These are phyloP conservation scores for Pollimyrus isidori DNA, from an alignment of 2,113 vertebrate genomes.

Conservation along the genomic window DNA sequence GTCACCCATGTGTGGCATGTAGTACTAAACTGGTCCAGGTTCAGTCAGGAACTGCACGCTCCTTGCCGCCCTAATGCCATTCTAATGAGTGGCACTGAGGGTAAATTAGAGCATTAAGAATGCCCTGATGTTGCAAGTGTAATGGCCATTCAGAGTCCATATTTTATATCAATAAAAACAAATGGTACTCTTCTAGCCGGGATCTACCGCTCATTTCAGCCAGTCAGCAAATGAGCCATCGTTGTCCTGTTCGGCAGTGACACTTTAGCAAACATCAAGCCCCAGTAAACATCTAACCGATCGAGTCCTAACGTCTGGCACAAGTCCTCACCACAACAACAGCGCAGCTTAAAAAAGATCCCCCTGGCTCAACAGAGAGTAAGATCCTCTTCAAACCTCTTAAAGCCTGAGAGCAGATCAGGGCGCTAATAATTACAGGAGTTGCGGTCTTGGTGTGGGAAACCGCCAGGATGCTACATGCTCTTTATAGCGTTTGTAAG, in stretches of 20 bases:
- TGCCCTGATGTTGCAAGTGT: constrained; percentile 49
- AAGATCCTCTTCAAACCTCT: constrained; percentile 17
- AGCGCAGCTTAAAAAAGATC: not conserved
- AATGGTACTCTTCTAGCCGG: constrained; percentile 43
- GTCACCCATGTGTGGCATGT: not conserved
- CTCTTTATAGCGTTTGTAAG: constrained; percentile 47
- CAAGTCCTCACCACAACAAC: not conserved
- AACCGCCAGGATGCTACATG: not conserved
- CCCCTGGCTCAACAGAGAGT: not conserved
- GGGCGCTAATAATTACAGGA: constrained; percentile 51
- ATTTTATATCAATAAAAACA: constrained; percentile 59
- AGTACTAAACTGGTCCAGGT: not conserved
- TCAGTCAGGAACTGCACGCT: not conserved
- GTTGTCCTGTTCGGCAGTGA: constrained; percentile 49
- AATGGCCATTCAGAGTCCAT: constrained; percentile 52
- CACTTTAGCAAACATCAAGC: not conserved
- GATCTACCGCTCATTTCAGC: constrained; percentile 45
- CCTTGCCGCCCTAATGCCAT: not conserved
- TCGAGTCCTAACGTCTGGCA: not conserved
- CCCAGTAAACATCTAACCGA: not conserved
- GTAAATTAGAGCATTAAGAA: constrained; percentile 53
- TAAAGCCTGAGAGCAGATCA: constrained; percentile 47
- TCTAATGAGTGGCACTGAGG: not conserved
- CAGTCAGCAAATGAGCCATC: constrained; percentile 62
- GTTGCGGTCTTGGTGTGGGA: constrained; percentile 47